phyloP scores from a whole-genome alignment of 1,140 invertebrate genomes.

The Planococcus citri region DNA sequence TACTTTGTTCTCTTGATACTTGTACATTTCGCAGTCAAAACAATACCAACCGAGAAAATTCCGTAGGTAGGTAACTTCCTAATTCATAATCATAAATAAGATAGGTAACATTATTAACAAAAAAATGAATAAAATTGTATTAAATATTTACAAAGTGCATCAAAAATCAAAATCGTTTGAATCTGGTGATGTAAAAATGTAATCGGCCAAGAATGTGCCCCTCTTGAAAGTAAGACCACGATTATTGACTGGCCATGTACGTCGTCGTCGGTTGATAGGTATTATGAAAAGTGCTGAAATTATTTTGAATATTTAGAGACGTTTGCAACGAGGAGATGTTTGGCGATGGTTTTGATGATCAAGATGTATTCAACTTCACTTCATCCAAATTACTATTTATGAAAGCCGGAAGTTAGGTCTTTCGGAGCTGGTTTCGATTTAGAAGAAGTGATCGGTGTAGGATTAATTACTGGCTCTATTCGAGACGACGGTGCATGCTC shows the following conservation, averaged over 20 bases:
- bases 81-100: too few relatives aligned
- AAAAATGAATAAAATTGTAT: too few relatives aligned
- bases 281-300: not conserved
- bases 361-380: constrained; percentile 32
- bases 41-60: too few relatives aligned
- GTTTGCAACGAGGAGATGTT: not conserved
- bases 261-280: not conserved
- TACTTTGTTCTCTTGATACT: too few relatives aligned
- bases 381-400: constrained; percentile 48
- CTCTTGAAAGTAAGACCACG: not conserved
- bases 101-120: not conserved
- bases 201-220: too few relatives aligned
- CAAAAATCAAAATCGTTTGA: too few relatives aligned
- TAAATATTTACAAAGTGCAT: not conserved
- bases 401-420: constrained; percentile 45
- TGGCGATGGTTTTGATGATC: not conserved
- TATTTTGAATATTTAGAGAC: not conserved
- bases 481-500: not conserved
- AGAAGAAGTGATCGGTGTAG: too few relatives aligned
- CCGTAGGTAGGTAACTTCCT: too few relatives aligned
- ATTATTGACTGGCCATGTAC: not conserved
- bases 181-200: too few relatives aligned
- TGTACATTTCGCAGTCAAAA: too few relatives aligned
- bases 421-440: constrained; percentile 33
- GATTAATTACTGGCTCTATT: constrained; percentile 25